phyloP scores from a whole-genome alignment of 92 coral and sea anemone genomes.

The Epizoanthus stellaris region DNA sequence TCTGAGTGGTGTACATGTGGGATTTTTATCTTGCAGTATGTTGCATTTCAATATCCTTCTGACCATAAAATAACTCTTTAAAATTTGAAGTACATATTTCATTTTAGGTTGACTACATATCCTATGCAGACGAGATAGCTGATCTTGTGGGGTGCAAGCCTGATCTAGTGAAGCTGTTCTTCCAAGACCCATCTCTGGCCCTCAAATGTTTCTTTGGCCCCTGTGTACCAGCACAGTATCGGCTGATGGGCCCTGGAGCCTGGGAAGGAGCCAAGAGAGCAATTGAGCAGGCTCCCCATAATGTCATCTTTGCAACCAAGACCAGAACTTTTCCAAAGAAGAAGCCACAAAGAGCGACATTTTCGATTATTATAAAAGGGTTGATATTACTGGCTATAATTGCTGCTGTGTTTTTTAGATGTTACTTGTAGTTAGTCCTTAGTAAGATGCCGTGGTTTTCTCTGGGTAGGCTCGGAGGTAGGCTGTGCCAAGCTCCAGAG shows the following conservation, averaged over 20 bases:
- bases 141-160: conserved; percentile 84
- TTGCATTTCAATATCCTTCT: too few species aligned
- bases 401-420: background rate
- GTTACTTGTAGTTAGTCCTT: background rate
- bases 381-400: background rate
- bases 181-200: conserved; percentile 79
- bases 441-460: too few species aligned
- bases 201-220: conserved; percentile 78
- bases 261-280: conserved; percentile 87
- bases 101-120: conserved; percentile 53
- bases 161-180: conserved; percentile 74
- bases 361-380: background rate
- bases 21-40: too few species aligned
- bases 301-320: conserved; percentile 17
- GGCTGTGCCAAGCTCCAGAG: too few species aligned
- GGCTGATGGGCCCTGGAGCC: conserved; percentile 84
- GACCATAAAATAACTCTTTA: too few species aligned
- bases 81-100: too few species aligned
- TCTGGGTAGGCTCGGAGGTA: too few species aligned
- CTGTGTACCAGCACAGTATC: conserved; percentile 86
- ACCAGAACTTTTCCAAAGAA: background rate
- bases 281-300: conserved; percentile 51
- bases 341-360: background rate
- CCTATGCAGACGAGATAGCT: conserved; percentile 76
- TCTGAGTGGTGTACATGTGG: too few species aligned